Conservation (phyloP, 2,113 vertebrate species). For the Mus pahari region DNA sequence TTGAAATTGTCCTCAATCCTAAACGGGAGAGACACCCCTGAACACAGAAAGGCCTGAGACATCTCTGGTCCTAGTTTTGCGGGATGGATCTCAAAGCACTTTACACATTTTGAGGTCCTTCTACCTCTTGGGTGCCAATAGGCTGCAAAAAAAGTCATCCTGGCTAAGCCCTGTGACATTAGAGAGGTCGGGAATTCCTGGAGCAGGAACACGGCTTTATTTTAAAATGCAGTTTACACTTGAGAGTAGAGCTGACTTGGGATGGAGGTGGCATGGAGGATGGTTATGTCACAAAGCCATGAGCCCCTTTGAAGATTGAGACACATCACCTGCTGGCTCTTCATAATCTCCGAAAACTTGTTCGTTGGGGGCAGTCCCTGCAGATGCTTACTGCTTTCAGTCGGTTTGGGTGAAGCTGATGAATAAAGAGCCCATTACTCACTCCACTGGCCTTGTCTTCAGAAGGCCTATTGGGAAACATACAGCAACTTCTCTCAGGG, state of each 20-base stretch:
- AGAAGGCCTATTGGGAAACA: constrained; percentile 36
- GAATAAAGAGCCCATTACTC: constrained; percentile 17
- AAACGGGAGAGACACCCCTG: constrained; percentile 55
- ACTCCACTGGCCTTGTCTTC: constrained; percentile 57
- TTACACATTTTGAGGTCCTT: constrained; percentile 48
- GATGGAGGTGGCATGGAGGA: constrained; percentile 4
- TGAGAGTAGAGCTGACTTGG: constrained; percentile 31
- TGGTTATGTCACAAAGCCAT: constrained; percentile 55
- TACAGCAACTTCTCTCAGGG: constrained; percentile 30
- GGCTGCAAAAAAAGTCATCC: constrained; percentile 29
- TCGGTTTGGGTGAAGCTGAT: constrained; percentile 3
- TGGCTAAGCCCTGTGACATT: constrained; percentile 27
- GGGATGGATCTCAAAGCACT: constrained; percentile 71
- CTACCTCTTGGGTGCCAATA: constrained; percentile 24
- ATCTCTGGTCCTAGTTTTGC: constrained; percentile 1
- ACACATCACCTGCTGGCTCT: constrained; percentile 3
- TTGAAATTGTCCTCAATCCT: constrained; percentile 58
- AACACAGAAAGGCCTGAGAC: constrained; percentile 18
- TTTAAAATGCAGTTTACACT: constrained; percentile 43
- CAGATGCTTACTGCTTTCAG: constrained; percentile 19
- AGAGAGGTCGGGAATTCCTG: not conserved
- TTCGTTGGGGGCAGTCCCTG: not conserved
- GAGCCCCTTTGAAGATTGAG: constrained; percentile 46
- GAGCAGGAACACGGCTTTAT: constrained; percentile 45
- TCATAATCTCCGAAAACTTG: constrained; percentile 33